These are phyloP conservation scores for Eupristina koningsbergeri DNA, from an alignment of 1,140 invertebrate species.

Conservation along the genomic window DNA sequence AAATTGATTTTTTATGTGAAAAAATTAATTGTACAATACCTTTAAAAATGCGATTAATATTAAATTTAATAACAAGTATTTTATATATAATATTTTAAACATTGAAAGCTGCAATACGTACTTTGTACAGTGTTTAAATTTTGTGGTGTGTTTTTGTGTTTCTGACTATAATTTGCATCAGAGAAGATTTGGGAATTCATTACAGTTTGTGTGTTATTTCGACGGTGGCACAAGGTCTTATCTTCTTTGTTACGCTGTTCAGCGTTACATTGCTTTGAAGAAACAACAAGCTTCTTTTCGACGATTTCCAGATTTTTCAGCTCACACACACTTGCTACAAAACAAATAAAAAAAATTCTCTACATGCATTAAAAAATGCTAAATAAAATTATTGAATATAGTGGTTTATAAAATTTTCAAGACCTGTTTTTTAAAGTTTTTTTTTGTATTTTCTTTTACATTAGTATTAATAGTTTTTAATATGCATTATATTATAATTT, in stretches of 20 bases:
- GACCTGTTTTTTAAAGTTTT: too few relatives aligned
- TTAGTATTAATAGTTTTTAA: too few relatives aligned
- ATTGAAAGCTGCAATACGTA: constrained; percentile 66
- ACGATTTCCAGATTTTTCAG: constrained; percentile 72
- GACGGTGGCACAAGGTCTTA: constrained; percentile 23
- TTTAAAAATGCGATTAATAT: constrained; percentile 64
- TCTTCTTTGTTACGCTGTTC: constrained; percentile 26
- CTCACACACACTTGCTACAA: constrained; percentile 72
- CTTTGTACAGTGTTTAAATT: constrained; percentile 63
- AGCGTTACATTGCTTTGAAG: constrained; percentile 51
- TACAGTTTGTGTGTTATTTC: constrained; percentile 55
- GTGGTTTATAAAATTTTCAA: neutral
- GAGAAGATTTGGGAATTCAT: constrained; percentile 58
- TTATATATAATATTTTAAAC: constrained; percentile 62
- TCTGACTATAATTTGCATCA: constrained; percentile 60
- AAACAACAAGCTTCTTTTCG: constrained; percentile 36
- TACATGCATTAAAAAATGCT: constrained; percentile 65
- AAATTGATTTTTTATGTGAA: constrained; percentile 24
- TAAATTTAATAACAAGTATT: constrained; percentile 67
- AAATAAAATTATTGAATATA: constrained; percentile 34
- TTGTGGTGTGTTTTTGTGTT: constrained; percentile 65
- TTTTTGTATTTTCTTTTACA: too few relatives aligned
- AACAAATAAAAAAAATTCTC: constrained; percentile 70
- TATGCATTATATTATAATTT: too few relatives aligned
- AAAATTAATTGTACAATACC: constrained; percentile 64